These are phyloP conservation scores for Hydrophis major DNA, from an alignment of 2,797 vertebrate species.

Conservation along the genomic window DNA sequence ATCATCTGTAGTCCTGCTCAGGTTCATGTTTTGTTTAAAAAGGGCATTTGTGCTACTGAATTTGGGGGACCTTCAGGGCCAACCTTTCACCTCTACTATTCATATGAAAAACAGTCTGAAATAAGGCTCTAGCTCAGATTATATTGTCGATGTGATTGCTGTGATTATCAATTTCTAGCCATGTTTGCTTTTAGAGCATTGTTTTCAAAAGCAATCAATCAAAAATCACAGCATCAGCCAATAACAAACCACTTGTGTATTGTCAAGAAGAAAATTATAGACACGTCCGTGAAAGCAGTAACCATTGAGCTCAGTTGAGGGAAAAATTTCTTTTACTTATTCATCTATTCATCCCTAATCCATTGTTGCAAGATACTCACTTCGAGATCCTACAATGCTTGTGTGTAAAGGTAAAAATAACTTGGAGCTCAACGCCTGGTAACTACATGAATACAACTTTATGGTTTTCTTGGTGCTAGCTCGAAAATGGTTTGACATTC, in stretches of 20 bases:
- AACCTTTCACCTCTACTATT: neutral
- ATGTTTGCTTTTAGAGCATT: neutral
- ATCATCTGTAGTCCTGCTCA: neutral
- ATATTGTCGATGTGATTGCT: neutral
- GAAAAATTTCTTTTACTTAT: neutral
- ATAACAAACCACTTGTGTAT: neutral
- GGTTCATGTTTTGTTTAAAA: neutral
- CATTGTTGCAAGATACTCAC: neutral
- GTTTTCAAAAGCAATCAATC: neutral
- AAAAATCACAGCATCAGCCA: neutral
- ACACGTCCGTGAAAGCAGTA: neutral
- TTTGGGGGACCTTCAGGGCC: neutral
- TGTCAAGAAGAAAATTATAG: neutral
- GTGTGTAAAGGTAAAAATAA: neutral
- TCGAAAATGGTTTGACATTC: neutral
- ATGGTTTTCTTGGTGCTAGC: neutral
- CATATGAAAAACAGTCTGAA: neutral
- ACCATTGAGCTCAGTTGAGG: neutral
- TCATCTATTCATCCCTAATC: neutral
- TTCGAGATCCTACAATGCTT: neutral
- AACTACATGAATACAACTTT: neutral
- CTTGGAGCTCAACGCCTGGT: neutral
- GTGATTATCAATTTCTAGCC: neutral
- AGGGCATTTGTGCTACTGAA: neutral
- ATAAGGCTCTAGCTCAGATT: neutral